phyloP scores from a whole-genome alignment of 2,888 invertebrate genomes.

The Melanotus villosus region DNA sequence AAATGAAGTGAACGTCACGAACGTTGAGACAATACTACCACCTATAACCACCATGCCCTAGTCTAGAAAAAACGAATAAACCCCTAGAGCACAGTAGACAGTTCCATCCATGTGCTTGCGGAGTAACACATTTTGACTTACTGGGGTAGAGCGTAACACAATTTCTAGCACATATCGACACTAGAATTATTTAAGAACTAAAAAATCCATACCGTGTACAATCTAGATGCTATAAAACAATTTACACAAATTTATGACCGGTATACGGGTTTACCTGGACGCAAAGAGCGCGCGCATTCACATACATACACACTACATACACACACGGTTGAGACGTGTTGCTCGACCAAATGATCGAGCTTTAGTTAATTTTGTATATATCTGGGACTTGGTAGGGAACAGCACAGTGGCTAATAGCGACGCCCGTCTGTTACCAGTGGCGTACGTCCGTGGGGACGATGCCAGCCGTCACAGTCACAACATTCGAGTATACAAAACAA shows the following conservation, averaged over 20 bases:
- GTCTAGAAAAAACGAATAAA: constrained; percentile 6
- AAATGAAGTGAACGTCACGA: constrained; percentile 46
- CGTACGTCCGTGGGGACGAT: constrained; percentile 31
- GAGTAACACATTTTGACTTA: background rate
- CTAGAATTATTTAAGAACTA: constrained; percentile 12
- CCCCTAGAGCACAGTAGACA: background rate
- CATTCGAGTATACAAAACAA: background rate
- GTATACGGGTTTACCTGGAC: constrained; percentile 49
- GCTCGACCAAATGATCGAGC: constrained; percentile 60
- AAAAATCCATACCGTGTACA: constrained; percentile 9
- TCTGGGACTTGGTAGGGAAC: constrained; percentile 62
- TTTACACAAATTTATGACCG: constrained; percentile 17
- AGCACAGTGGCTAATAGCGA: constrained; percentile 42
- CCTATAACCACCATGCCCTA: constrained; percentile 5
- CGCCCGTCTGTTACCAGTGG: constrained; percentile 45
- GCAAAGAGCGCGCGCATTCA: constrained; percentile 51
- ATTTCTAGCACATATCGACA: background rate
- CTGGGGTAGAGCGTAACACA: background rate
- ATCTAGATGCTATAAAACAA: too few species aligned
- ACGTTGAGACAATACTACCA: constrained; percentile 25
- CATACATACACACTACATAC: constrained; percentile 48
- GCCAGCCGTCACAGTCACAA: constrained; percentile 3
- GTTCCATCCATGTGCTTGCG: constrained; percentile 1
- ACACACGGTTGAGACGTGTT: constrained; percentile 47
- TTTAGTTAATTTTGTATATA: constrained; percentile 68